phyloP scores from a whole-genome alignment of 2,797 vertebrate genomes.

The Toxotes lorentzi region DNA sequence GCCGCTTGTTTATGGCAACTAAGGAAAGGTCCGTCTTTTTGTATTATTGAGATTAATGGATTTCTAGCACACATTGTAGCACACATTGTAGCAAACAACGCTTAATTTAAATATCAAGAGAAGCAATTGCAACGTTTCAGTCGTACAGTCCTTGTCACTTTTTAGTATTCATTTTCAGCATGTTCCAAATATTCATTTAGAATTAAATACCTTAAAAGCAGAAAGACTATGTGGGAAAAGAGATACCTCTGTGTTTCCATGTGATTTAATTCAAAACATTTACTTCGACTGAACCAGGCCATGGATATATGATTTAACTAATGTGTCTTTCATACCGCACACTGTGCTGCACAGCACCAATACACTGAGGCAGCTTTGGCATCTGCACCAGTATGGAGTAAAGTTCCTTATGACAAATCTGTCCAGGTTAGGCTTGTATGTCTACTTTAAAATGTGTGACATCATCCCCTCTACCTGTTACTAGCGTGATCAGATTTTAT shows the following conservation, averaged over 20 bases:
- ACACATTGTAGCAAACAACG: constrained; percentile 30
- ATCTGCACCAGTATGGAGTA: not conserved
- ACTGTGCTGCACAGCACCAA: not conserved
- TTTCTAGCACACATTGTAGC: constrained; percentile 18
- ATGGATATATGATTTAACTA: constrained; percentile 2
- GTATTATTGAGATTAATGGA: constrained; percentile 45
- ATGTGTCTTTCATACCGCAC: not conserved
- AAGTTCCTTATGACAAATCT: not conserved
- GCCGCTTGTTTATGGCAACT: constrained; percentile 38
- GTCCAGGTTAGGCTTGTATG: not conserved
- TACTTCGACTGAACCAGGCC: constrained; percentile 30
- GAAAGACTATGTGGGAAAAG: not conserved
- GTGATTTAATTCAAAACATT: constrained; percentile 12
- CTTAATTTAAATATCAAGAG: constrained; percentile 33
- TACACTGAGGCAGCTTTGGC: not conserved
- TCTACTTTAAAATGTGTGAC: not conserved
- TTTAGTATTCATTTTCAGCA: constrained; percentile 5
- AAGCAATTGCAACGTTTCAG: not conserved
- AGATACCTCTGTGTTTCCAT: not conserved
- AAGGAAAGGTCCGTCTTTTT: constrained; percentile 32
- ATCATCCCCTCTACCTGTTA: not conserved
- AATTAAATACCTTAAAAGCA: constrained; percentile 9
- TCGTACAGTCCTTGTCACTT: not conserved
- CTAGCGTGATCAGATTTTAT: not conserved
- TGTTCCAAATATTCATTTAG: not conserved